Conservation (phyloP, 2,797 vertebrate species). For the Acestrorhynchus altus region DNA sequence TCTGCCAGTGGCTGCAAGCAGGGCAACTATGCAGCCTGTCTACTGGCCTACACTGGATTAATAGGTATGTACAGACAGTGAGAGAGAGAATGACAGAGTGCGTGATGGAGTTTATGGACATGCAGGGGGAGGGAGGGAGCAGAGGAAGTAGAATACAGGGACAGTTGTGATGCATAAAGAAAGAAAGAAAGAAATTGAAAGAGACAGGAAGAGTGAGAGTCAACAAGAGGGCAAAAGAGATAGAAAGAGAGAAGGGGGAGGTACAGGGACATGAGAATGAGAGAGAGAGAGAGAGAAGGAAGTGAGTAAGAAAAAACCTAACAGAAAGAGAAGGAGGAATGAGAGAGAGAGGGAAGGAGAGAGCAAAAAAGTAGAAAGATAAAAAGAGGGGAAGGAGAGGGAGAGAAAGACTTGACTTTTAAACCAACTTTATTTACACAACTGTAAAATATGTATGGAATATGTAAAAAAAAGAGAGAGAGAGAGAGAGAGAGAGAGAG, state of each 20-base stretch:
- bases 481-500: background rate
- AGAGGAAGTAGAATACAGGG: background rate
- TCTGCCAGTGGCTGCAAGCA: slow-evolving; percentile 77
- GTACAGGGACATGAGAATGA: no score
- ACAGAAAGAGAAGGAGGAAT: background rate
- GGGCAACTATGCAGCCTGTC: slow-evolving; percentile 76
- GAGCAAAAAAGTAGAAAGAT: slow-evolving; percentile 7
- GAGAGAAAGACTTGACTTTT: background rate
- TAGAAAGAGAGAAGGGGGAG: background rate
- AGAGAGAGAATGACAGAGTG: background rate
- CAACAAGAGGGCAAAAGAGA: slow-evolving; percentile 37
- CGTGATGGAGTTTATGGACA: background rate
- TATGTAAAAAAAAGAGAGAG: background rate
- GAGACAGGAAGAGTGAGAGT: background rate
- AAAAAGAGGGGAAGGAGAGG: slow-evolving; percentile 19
- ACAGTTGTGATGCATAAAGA: slow-evolving; percentile 36
- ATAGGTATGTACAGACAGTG: slow-evolving; percentile 70
- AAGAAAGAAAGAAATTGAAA: slow-evolving; percentile 39
- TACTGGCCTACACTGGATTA: slow-evolving; percentile 81
- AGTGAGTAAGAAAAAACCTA: background rate
- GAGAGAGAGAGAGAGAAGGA: background rate
- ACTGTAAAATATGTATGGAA: no score
- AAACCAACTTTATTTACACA: no score
- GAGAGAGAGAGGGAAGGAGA: slow-evolving; percentile 14
- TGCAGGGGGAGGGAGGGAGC: background rate